Evolutionary conservation across 2,113 vertebrate genomes (phyloP), one percentile per base, ranked within the genome.

Genomic region (Rhadina sibilatrix): DNA sequence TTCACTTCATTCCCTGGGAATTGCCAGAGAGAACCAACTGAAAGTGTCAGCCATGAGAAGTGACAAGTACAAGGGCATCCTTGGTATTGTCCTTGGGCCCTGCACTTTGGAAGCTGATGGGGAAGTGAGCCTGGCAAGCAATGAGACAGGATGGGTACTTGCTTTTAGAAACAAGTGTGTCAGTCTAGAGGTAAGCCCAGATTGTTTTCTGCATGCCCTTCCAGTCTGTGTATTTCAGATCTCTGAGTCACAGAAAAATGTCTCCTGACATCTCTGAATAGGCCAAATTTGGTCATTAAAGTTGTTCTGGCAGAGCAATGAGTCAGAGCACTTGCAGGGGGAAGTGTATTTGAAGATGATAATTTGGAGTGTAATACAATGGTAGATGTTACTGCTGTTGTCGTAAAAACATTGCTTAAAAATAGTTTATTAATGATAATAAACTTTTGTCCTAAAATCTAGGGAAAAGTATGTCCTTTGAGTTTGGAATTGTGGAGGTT

Each of bases 151-250:
- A 69, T 98, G 98, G 94, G 30, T 80, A 5, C 85, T 98, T 30
- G 97, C 97, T 75, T 71, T 98, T 47, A 96, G 83, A 74, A 98
- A 95, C 95, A 97, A 96, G 71, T 98, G 98, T 15, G 24, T 86
- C 49, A 38, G 38, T 27, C 84, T 98, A 35, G 97, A 98, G 98
- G 98, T 99, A 94, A 96, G 74, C 22, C n/a, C 37, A 2, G 37
- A 13, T 57, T 56, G 3, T 66, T 72, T 81, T 42, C 64, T 90
- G 18, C 42, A 3, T 53, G 50, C 21, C 12, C 3, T 76, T 49
- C 6, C 15, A 78, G 22, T 31, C 30, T 66, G 10, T 70, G 42
- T 56, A 12, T 80, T 93, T 88, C 33, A 35, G 42, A 57, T 63
- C 27, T 10, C 37, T 35, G 59, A 71, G 30, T 59, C 70, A 54